These are phyloP conservation scores for Pelusios castaneus DNA, from an alignment of 2,113 vertebrate genomes.

Conservation along the genomic window DNA sequence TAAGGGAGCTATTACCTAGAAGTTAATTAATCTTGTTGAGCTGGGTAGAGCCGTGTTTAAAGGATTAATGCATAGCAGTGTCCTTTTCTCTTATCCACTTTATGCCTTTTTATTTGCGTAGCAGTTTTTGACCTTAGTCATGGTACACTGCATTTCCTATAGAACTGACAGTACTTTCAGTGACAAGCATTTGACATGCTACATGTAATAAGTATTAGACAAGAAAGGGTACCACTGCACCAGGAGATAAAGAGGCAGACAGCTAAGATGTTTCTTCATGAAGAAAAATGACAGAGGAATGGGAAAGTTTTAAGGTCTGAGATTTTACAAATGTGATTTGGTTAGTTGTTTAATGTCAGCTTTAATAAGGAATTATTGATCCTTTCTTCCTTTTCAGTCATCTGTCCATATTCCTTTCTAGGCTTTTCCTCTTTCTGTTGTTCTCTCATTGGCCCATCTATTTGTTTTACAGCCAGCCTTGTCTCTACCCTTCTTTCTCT, in stretches of 20 bases:
- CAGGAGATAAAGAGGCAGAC: neutral
- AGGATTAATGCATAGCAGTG: conserved; percentile 50
- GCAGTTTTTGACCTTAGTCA: conserved; percentile 49
- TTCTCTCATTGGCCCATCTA: neutral
- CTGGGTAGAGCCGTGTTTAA: conserved; percentile 5
- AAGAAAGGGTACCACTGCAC: neutral
- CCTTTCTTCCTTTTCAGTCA: neutral
- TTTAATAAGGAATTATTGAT: neutral
- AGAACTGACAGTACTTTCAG: neutral
- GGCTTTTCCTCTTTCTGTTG: neutral
- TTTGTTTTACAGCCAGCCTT: neutral
- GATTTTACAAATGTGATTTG: neutral
- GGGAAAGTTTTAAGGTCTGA: neutral
- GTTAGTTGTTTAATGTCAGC: neutral
- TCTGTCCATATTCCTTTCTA: neutral
- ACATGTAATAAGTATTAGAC: neutral
- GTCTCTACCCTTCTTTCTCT: neutral
- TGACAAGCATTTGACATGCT: neutral
- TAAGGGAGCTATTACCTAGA: conserved; percentile 5
- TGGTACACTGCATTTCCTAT: neutral
- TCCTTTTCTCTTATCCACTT: neutral
- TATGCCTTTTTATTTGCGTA: conserved; percentile 33
- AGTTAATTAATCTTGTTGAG: conserved; percentile 49
- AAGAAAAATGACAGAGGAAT: neutral
- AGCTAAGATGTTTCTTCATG: neutral